Evolutionary conservation across 1,140 invertebrate genomes (phyloP), one percentile per base, ranked within the genome.

Genomic region (Zaprionus davidi): DNA sequence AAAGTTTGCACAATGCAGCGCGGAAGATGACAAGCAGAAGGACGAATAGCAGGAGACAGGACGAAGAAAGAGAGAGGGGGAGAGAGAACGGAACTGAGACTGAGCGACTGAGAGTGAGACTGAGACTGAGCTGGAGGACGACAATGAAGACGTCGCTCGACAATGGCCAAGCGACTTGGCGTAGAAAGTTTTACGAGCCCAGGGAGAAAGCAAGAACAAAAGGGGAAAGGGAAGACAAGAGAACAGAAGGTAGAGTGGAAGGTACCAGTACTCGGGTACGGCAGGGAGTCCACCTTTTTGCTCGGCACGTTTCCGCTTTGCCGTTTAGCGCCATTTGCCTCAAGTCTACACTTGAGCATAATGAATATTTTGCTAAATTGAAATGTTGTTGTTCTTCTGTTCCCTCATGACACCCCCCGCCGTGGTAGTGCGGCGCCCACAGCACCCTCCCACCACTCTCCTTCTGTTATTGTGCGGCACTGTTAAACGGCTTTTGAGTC

Each of bases 301-400:
- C 78, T 62, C 57, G 78, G 74, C 84, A 87, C 84, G 84, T 87
- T 87, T 87, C 82, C 84, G 84, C 75, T 84, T 84, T 49, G 38
- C 84, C 84, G 84, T 87, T 87, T 88, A 81, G 78, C 76, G 79
- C 67, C 71, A 76, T 76, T 74, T 62, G 64, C 71, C 64, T 73
- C 26, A 53, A 65, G 64, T 77, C 68, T 81, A 80, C 84, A 88
- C 84, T 87, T 72, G 74, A 88, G 84, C 84, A 87, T 87, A 87
- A 87, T 87, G 84, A 87, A 87, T 88, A 87, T 87, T 87, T 87
- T 88, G 65, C 63, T 82, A 87, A 87, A 87, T 87, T 87, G 84
- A 87, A 87, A 87, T 87, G 81, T 87, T 87, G 84, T 87, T 73
- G 75, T 36, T 82, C 65, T 71, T 71, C 36, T 53, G 44, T 20